phyloP scores from a whole-genome alignment of 1,140 invertebrate genomes.

The Calliopsis andreniformis region DNA sequence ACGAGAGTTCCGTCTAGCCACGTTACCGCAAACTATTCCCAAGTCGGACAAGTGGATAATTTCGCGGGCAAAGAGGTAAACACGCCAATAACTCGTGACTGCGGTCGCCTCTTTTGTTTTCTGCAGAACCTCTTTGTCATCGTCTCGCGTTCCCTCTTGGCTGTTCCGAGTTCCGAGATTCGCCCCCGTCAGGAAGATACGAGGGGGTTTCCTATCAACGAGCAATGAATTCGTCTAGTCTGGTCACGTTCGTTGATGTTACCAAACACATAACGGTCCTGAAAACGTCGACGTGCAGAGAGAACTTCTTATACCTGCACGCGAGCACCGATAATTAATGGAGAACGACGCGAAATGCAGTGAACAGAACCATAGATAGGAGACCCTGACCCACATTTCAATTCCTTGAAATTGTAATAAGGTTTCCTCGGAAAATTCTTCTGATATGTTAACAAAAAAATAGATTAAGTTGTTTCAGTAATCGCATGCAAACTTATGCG shows the following conservation, averaged over 20 bases:
- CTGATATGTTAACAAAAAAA: no score
- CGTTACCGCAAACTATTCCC: conserved; percentile 41
- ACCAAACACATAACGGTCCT: conserved; percentile 12
- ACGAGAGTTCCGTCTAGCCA: conserved; percentile 37
- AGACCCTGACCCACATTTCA: conserved; percentile 37
- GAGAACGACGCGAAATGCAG: neutral
- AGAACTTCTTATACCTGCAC: neutral
- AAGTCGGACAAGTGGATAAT: conserved; percentile 56
- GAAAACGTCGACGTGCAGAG: no score
- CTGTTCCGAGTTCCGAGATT: neutral
- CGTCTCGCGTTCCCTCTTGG: neutral
- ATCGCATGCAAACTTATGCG: neutral
- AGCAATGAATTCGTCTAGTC: no score
- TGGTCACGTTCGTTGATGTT: conserved; percentile 10
- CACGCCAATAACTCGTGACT: conserved; percentile 56
- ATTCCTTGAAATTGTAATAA: neutral
- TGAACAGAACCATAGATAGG: conserved; percentile 11
- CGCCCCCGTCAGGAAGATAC: no score
- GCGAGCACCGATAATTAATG: conserved; percentile 38
- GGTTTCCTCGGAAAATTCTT: neutral
- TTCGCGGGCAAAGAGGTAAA: conserved; percentile 57
- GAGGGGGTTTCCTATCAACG: no score
- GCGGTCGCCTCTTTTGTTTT: conserved; percentile 43
- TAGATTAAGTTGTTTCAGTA: neutral
- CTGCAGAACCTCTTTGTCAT: conserved; percentile 16